Base-by-base conservation (phyloP, 2,888 invertebrate genomes). In the Tinea trinotella region DNA sequence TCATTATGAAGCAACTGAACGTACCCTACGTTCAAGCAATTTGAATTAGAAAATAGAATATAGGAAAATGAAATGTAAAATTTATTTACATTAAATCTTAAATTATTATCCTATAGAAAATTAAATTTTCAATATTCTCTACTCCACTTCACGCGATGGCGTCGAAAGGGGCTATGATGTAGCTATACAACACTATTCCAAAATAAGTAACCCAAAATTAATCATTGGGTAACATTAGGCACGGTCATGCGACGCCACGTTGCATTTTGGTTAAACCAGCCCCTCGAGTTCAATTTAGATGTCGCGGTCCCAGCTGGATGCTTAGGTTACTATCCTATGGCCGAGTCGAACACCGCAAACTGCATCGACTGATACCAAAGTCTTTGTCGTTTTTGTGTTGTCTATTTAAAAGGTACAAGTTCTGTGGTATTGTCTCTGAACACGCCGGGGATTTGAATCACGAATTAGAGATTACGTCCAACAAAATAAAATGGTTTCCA, bases 381-480 rank as follows among this genome's bases (percentile, higher is more conserved):
- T 36, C 19, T 54, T 44, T 44, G 17, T 44, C 54, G 24, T 50
- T 50, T 50, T 50, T 54, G 36, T 15, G 15, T 34, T 36, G 35
- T 35, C 52, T 19, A n/a, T 35, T 35, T 52, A 53, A 53, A 56
- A 52, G 48, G 44, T 52, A 56, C 56, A 52, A 17, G 40, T 36
- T n/a, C 20, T 71, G 68, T 71, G 71, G 74, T 73, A 66, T 70
- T 69, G 67, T 64, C 13, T 13, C 52, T 30, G 35, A 64, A 61
- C 63, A 59, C 53, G 40, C 36, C 57, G 55, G 62, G 68, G 68
- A 67, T 66, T 65, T 63, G 65, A 66, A 74, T 70, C 74, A 71
- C 68, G 72, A 69, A 72, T 75, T 70, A 73, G 64, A 70, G 70
- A 76, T 76, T 75, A 75, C 68, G 53, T 19, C 22, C 69, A 69